Evolutionary conservation across 2,113 vertebrate species (phyloP), one percentile per base, ranked within the genome.

Genomic region (Tetraodon nigroviridis): DNA sequence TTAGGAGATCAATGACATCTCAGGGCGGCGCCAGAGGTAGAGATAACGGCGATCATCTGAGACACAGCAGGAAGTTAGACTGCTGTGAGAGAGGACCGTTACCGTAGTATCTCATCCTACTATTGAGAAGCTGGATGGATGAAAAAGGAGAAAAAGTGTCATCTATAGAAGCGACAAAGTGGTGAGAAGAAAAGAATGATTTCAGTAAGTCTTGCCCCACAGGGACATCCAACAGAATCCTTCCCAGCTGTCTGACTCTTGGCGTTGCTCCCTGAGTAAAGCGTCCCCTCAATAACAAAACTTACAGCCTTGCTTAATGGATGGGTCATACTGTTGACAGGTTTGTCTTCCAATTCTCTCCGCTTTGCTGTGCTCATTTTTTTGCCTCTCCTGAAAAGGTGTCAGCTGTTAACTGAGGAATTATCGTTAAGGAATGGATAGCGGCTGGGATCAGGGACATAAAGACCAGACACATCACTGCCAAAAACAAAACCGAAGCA

Each of bases 151-250:
- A 79, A 73, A 62, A 73, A 79, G 70, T 32, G 63, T 55, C 75
- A 70, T 78, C 65, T 40, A 37, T 58, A 60, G 63, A 51, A 60
- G 55, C 37, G 56, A 71, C 32, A 65, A 59, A 46, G 60, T 73
- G 69, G 71, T 73, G 32, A 60, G 51, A 61, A 55, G 69, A 62
- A 65, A 69, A 59, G 42, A 79, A 77, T 75, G 73, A 66, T 73
- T 80, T 71, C 10, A 67, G 37, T 66, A 73, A 79, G 74, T 78
- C 1, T 6, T 27, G 24, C 24, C 24, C 24, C 24, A 5, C 24
- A 27, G 24, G 24, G 24, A 27, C 24, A 76, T 78, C 63, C 61
- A 49, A 71, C 21, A 48, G 61, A 66, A 46, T 67, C 64, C 81
- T 67, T 61, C 67, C 64, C 45, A 73, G 61, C 68, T 44, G 53